Conservation (phyloP, 1,140 invertebrate species). For the Eufriesea mexicana region DNA sequence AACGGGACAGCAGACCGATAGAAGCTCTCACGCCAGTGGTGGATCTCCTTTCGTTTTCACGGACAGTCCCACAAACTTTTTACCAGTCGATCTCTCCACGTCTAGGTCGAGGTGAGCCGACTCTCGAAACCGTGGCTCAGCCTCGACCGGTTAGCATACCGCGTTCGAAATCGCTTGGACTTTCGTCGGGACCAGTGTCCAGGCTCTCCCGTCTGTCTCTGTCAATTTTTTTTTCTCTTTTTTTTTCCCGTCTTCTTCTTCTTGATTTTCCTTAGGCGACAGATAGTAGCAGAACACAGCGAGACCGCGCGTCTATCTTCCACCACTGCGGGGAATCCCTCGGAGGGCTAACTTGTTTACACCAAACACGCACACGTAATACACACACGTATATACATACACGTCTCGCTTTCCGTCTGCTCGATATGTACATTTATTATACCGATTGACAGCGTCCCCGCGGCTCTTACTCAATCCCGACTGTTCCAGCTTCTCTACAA, state of each 20-base stretch:
- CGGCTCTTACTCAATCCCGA: slow-evolving; percentile 25
- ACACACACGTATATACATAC: slow-evolving; percentile 2
- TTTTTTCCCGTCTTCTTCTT: neutral
- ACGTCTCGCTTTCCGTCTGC: slow-evolving; percentile 44
- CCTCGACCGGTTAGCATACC: neutral
- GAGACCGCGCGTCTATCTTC: neutral
- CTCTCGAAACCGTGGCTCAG: neutral
- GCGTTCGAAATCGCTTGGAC: neutral
- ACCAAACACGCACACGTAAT: neutral
- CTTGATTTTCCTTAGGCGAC: neutral
- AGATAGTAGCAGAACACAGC: neutral
- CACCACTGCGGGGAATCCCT: neutral
- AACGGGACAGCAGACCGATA: neutral
- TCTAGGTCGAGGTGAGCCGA: neutral
- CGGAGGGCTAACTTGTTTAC: neutral
- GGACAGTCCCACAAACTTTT: slow-evolving; percentile 13
- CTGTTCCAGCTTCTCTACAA: slow-evolving; percentile 25
- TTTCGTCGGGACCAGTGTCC: neutral
- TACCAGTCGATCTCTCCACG: neutral
- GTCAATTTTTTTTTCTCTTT: neutral
- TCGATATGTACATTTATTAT: slow-evolving; percentile 27
- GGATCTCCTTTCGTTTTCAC: neutral
- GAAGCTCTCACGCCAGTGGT: neutral
- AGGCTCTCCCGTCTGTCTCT: neutral
- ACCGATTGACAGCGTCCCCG: slow-evolving; percentile 12